These are phyloP conservation scores for Akabosia matsudoensis DNA, from an alignment of 1,140 invertebrate species.

Conservation along the genomic window DNA sequence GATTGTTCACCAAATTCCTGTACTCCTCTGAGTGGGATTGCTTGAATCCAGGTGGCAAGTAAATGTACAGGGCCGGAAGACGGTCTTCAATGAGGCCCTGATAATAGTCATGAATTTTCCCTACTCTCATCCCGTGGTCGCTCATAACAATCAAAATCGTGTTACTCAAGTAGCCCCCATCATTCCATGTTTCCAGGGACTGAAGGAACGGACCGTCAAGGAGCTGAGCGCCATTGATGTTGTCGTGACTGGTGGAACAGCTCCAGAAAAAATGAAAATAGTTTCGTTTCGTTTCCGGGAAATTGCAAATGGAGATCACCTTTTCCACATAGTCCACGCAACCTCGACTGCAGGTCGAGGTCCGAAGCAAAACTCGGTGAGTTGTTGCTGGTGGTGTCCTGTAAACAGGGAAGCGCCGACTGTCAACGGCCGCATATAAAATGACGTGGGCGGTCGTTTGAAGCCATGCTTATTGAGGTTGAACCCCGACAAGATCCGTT, in stretches of 20 bases:
- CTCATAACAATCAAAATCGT: constrained; percentile 74
- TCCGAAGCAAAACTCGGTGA: constrained; percentile 47
- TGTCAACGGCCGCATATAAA: constrained; percentile 53
- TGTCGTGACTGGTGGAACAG: constrained; percentile 71
- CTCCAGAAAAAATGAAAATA: constrained; percentile 76
- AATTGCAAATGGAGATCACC: background rate
- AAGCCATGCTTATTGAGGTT: constrained; percentile 55
- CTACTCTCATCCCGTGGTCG: constrained; percentile 89
- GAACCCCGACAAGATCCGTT: constrained; percentile 54
- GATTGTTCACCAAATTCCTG: constrained; percentile 67
- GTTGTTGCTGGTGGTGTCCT: background rate
- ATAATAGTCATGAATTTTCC: constrained; percentile 70
- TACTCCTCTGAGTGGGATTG: constrained; percentile 62
- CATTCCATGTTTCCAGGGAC: constrained; percentile 48
- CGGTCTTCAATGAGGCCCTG: constrained; percentile 84
- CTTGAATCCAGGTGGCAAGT: constrained; percentile 70
- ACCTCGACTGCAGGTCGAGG: constrained; percentile 27
- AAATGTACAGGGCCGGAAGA: constrained; percentile 78
- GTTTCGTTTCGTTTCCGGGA: background rate
- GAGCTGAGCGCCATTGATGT: constrained; percentile 65
- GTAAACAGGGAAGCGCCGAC: constrained; percentile 32
- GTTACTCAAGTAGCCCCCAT: constrained; percentile 51
- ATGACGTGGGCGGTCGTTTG: constrained; percentile 52
- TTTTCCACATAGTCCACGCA: constrained; percentile 24
- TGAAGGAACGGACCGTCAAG: constrained; percentile 59